Evolutionary conservation across 2,888 invertebrate species (phyloP), one percentile per base, ranked within the genome.

Genomic region (Euzophera pinguis): DNA sequence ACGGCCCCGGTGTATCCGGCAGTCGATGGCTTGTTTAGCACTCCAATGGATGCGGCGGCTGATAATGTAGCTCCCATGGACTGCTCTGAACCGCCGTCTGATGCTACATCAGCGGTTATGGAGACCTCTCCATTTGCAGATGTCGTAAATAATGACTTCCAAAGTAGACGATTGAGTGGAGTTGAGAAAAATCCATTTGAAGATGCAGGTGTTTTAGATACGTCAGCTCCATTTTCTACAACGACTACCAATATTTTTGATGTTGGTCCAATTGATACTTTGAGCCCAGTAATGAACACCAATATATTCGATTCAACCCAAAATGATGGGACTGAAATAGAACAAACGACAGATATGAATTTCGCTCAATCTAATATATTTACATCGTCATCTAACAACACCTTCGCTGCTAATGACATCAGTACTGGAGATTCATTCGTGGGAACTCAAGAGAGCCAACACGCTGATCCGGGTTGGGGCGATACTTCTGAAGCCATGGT

Each of bases 151-250:
- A 72, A 75, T 2, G 65, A 64, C 22, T 66, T 71, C 13, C 59
- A 69, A 52, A 47, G 47, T 39, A 56, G 59, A 9, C 62, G 66
- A 17, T 54, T 56, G 0, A 63, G 51, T 1, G 78, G 78, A 3
- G 56, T 53, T 12, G 86, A 87, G 27, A 78, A 68, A 37, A 89
- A 89, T 68, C 89, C 89, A 0, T 89, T 90, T 53, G 86, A 86
- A 59, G 69, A 62, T 16, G 56, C 59, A 12, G 68, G 64, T 13
- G 53, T 60, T 3, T 55, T 55, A 8, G 69, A 73, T 0, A 41
- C 45, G 29, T 48, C 57, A 6, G 53, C 62, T 8, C 59, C 65
- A 14, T 70, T 74, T 52, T 52, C 56, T 29, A 64, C 66, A 7
- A 54, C 64, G 8, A 58, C 65, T 14, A 53, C 59, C 0, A 65